Base-by-base conservation (phyloP, 2,797 vertebrate species). In the Catharus ustulatus region DNA sequence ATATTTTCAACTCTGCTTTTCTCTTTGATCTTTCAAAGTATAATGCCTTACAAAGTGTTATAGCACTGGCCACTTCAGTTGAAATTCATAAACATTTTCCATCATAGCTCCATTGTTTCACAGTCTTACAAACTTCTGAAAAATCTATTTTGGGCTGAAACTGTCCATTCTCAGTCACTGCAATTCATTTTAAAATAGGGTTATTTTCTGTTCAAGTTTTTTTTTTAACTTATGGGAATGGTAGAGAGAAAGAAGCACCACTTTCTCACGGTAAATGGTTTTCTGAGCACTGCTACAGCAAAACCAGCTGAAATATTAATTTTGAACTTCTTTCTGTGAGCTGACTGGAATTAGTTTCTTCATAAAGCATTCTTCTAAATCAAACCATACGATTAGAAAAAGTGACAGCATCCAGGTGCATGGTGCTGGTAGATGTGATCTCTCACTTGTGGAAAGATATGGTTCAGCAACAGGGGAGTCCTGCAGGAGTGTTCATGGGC, bases 1-100 rank as follows among this genome's bases (percentile, higher is more conserved):
- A n/a, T 67, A 78, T 95, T 86, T 90, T 90, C 84, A 73, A 49
- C 23, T 78, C 40, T 34, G 20, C 71, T 74, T 94, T 80, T 38
- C 48, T 93, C 80, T 95, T 96, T 96, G 89, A 94, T 97, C 88
- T 96, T 94, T 69, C 5, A 1, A 94, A 96, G 40, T 58, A 32
- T 75, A 96, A 82, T 87, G 43, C n/a, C 71, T 96, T 67, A 55
- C 57, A 55, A 91, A 94, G 59, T 81, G 9, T 92, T 92, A 68
- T 15, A 77, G 84, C 71, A 64, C 32, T 85, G 72, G 34, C 27
- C 90, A 75, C 72, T 95, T 88, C 55, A 86, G 63, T 40, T 90
- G 81, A 86, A 73, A 78, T 89, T 83, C 68, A 87, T 72, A 66
- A 92, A 87, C 48, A 66, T 89, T 95, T 87, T 92, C 76, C 69